Percentiles rank a stretch among this genome's conserved stretches.
Evolutionary conservation across 2,888 invertebrate genomes (phyloP).

Genomic region (Globia sparganii): DNA sequence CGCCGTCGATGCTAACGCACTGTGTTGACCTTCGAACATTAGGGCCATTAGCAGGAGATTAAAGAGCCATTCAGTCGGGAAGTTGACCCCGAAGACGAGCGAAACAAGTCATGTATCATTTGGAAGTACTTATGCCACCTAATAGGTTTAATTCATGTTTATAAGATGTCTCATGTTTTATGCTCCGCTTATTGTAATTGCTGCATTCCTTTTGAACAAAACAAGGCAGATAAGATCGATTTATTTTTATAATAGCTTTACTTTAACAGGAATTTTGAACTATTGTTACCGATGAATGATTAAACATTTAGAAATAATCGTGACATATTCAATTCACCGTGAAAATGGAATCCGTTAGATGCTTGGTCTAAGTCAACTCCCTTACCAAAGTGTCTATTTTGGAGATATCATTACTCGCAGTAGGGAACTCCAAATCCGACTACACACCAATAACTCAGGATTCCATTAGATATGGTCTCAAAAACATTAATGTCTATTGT

Average conservation of each 20-base stretch:
- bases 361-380: background rate
- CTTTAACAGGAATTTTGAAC: slow-evolving; percentile 20
- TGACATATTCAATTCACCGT: slow-evolving; percentile 25
- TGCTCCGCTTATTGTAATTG: background rate
- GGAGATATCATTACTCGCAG: background rate
- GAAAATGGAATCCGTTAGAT: slow-evolving; percentile 25
- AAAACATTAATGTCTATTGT: slow-evolving; percentile 59
- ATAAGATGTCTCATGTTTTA: background rate
- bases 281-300: slow-evolving; percentile 25
- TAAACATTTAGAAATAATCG: slow-evolving; percentile 27
- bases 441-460: slow-evolving; percentile 13
- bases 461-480: slow-evolving; percentile 53
- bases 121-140: background rate
- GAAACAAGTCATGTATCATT: slow-evolving; percentile 27
- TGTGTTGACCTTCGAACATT: slow-evolving; percentile 43
- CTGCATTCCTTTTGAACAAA: background rate
- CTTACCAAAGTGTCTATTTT: background rate
- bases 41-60: slow-evolving; percentile 43
- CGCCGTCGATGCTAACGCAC: slow-evolving; percentile 41
- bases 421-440: slow-evolving; percentile 2
- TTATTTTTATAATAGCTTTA: slow-evolving; percentile 16
- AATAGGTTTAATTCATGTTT: background rate
- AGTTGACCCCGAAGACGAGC: slow-evolving; percentile 31
- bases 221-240: slow-evolving; percentile 8
- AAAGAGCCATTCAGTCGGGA: slow-evolving; percentile 37